phyloP scores from a whole-genome alignment of 2,888 invertebrate genomes.

The Cetonia aurata region DNA sequence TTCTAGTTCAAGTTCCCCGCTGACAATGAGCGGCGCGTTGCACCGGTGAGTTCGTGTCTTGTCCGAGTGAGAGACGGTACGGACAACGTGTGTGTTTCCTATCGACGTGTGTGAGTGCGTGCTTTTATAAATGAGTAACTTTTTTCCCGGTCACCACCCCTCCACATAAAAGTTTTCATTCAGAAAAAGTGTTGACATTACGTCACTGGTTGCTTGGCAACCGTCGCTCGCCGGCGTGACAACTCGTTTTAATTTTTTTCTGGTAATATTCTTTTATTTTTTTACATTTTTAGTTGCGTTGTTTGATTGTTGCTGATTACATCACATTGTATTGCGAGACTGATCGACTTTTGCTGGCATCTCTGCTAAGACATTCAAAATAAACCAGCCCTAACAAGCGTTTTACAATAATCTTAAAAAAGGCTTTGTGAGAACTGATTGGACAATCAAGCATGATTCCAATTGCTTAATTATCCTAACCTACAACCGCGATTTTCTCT shows the following conservation, averaged over 20 bases:
- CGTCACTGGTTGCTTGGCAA: slow-evolving; percentile 65
- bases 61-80: slow-evolving; percentile 10
- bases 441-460: too few relatives aligned
- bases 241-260: slow-evolving; percentile 43
- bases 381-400: too few relatives aligned
- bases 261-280: slow-evolving; percentile 27
- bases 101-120: slow-evolving; percentile 33
- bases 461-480: too few relatives aligned
- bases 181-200: slow-evolving; percentile 68
- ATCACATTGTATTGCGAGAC: too few relatives aligned
- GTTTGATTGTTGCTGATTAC: slow-evolving; percentile 36
- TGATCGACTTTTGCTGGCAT: too few relatives aligned
- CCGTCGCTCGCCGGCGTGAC: slow-evolving; percentile 56
- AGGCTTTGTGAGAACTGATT: too few relatives aligned
- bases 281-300: not conserved
- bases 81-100: slow-evolving; percentile 18
- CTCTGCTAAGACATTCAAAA: too few relatives aligned
- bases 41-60: slow-evolving; percentile 11
- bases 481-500: too few relatives aligned
- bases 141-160: slow-evolving; percentile 61
- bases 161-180: slow-evolving; percentile 74
- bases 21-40: too few relatives aligned
- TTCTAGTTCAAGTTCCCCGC: not conserved
- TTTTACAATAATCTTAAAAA: too few relatives aligned
- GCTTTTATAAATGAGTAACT: slow-evolving; percentile 43